Conservation (phyloP, 1,140 invertebrate species). For the Dolichoris vasculosae region DNA sequence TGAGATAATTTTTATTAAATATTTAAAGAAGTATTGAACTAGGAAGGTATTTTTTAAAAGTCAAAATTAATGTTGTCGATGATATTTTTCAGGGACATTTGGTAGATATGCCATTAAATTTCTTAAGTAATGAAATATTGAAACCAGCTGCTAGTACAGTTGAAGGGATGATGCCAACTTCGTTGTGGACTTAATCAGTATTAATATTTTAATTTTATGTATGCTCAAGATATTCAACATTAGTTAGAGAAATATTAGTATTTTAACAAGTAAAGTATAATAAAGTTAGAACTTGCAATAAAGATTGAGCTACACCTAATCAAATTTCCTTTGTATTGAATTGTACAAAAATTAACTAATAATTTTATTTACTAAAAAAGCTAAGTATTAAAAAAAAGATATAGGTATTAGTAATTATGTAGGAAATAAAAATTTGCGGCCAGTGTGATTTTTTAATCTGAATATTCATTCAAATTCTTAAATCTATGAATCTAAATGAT, state of each 20-base stretch:
- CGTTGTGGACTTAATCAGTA: slow-evolving; percentile 79
- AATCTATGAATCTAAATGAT: too few relatives aligned
- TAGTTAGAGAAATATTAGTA: background rate
- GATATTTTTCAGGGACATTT: slow-evolving; percentile 82
- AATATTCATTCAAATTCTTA: too few relatives aligned
- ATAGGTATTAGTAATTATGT: too few relatives aligned
- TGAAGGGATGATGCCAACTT: slow-evolving; percentile 88
- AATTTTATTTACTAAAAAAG: background rate
- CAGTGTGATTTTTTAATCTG: too few relatives aligned
- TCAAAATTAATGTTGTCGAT: background rate
- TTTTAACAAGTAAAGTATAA: background rate
- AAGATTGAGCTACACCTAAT: background rate
- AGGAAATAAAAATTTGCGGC: too few relatives aligned
- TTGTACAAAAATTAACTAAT: background rate
- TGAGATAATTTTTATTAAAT: background rate
- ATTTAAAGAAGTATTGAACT: background rate
- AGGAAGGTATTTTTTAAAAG: background rate
- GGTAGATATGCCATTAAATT: slow-evolving; percentile 89
- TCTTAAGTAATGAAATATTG: slow-evolving; percentile 88
- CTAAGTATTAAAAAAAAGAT: too few relatives aligned
- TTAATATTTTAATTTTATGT: slow-evolving; percentile 29
- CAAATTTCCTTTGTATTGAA: background rate
- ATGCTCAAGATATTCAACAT: background rate
- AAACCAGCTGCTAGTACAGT: slow-evolving; percentile 86
- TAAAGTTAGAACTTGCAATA: background rate